Base-by-base conservation (phyloP, 2,888 invertebrate genomes). In the Laspeyria flexula region DNA sequence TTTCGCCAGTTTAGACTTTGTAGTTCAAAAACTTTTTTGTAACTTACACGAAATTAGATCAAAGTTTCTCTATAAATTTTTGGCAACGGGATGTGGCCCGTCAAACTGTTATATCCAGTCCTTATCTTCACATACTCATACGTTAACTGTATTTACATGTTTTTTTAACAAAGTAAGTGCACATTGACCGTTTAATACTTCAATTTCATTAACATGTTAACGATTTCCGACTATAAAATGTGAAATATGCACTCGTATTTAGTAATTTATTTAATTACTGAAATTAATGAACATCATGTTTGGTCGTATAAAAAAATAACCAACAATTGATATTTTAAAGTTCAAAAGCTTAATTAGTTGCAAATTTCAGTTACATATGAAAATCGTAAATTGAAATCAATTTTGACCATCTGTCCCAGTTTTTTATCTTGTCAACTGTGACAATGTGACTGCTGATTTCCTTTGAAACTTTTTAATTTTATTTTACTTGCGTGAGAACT, bases 281-380 rank as follows among this genome's bases (percentile, higher is more conserved):
- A 7, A 25, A 27, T 16, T 39, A 18, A 44, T 30, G n/a, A 11
- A 37, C 12, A 27, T 12, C 16, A 0, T 40, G 1, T 40, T 33
- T 29, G 10, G 38, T 30, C 21, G 25, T 25, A 25, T 6, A 25
- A 3, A 25, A 33, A 21, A 13, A 23, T 15, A 23, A 31, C 9
- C 10, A 2, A 30, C 23, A 21, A 16, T 33, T 39, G 16, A 18
- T 18, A 7, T 40, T 15, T 30, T 11, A 7, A 23, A 38, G 16
- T 30, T 34, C 40, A 41, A 37, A 9, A 15, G 9, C 10, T 31
- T 48, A 33, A 38, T 46, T 40, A 46, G 16, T 16, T 39, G 27
- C 38, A 18, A 33, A 39, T 49, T 43, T 27, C 15, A 41, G 49
- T 43, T 18, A 37, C 38, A 18, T 38, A 33, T 43, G 1, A 27